A percentile compares a stretch with the other conserved stretches of the same genome.
Evolutionary conservation across 2,797 vertebrate genomes (phyloP).

Genomic region (Coregonus ussuriensis): DNA sequence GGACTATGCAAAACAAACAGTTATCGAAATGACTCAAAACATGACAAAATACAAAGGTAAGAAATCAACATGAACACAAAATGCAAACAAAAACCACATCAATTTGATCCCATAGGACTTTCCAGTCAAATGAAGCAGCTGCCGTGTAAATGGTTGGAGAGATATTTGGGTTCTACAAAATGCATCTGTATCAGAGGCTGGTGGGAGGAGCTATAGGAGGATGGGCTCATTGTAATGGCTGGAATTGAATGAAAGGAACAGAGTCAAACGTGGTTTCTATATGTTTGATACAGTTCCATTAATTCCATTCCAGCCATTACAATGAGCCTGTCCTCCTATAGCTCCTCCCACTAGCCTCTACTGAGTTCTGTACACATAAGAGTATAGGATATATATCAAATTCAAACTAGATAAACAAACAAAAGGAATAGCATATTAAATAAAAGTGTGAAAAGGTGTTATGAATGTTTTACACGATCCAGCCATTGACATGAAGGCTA

Average conservation of each 20-base stretch:
- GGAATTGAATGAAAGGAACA: no score
- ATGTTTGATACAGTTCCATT: no score
- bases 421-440: constrained; percentile 73
- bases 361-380: constrained; percentile 42
- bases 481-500: constrained; percentile 74
- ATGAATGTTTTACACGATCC: constrained; percentile 70
- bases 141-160: constrained; percentile 28
- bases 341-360: no score
- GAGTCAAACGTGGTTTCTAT: no score
- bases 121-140: constrained; percentile 23
- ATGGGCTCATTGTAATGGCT: no score
- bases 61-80: constrained; percentile 31
- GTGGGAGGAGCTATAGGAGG: no score
- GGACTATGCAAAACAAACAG: background rate
- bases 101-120: constrained; percentile 29
- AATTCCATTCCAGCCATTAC: no score
- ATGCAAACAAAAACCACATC: constrained; percentile 4
- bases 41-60: constrained; percentile 18
- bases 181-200: constrained; percentile 16
- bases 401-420: constrained; percentile 69
- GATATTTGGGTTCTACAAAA: constrained; percentile 49
- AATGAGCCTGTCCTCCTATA: no score
- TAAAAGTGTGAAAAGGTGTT: constrained; percentile 70
- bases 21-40: constrained; percentile 21
- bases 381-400: constrained; percentile 51